Evolutionary conservation across 2,888 invertebrate genomes (phyloP), one percentile per base, ranked within the genome.

Genomic region (Drosophila recens): DNA sequence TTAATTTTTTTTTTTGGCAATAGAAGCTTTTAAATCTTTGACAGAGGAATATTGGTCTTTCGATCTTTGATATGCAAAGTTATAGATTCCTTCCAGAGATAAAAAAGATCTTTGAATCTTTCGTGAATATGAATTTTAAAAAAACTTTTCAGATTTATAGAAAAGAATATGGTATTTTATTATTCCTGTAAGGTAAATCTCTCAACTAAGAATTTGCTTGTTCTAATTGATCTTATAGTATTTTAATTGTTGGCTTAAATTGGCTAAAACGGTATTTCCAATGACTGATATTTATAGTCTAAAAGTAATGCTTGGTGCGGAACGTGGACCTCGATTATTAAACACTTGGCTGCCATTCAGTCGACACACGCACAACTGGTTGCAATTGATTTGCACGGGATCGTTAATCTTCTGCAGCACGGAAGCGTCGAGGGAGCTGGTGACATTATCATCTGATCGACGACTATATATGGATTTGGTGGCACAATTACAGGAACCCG

Each of bases 241-340:
- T 6, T 10, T 11, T 48, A 3, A 5, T 15, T 8, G 30, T 42
- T 30, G 20, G 0, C 43, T 34, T 23, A 36, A 27, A 27, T 27
- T 27, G 1, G 27, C 27, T 27, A 27, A 5, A 33, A 30, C 11
- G 34, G 3, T 34, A 10, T 33, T 48, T 4, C 0, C 38, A 27
- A 15, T 17, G 8, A 2, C 1, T 27, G 11, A 27, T 23, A 27
- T 36, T 45, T 87, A 92, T 8, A 92, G 87, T 67, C 89, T 85
- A 82, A 92, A 92, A 59, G 90, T 90, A 53, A 92, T 92, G 48
- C 90, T 91, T 0, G 92, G 92, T 10, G 91, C 92, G 4, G 92
- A 92, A 33, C 91, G 90, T 30, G 92, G 92, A 62, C 87, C 87
- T 33, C 92, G 87, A 58, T 72, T 87, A 34, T 46, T 74, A 3